phyloP scores from a whole-genome alignment of 2,797 vertebrate species.

The Megalops cyprinoides region DNA sequence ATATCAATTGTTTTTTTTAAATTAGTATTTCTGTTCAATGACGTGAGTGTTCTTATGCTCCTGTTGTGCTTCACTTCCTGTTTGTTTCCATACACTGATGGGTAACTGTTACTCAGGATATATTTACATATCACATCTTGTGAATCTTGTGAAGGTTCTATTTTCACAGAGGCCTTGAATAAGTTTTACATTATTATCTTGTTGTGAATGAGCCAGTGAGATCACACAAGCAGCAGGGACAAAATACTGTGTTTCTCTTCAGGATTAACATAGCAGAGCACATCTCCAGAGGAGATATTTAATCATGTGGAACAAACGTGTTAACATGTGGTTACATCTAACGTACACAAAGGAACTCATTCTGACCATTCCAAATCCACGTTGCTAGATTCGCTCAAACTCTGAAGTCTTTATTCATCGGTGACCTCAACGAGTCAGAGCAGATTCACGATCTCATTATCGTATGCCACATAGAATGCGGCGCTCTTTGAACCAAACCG shows the following conservation, averaged over 20 bases:
- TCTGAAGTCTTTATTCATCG: background rate
- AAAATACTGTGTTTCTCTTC: background rate
- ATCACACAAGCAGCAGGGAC: background rate
- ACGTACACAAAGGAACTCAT: background rate
- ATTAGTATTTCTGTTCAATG: background rate
- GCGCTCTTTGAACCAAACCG: background rate
- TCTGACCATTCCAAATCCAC: background rate
- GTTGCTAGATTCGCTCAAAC: background rate
- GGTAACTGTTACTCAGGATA: background rate
- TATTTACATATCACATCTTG: background rate
- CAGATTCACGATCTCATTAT: background rate
- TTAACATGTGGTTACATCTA: background rate
- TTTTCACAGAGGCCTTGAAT: background rate
- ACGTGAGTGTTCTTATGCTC: background rate
- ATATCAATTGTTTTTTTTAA: no score
- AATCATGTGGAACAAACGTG: background rate
- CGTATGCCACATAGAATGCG: background rate
- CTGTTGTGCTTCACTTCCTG: background rate
- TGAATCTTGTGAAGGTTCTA: constrained; percentile 3
- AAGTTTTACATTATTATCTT: background rate
- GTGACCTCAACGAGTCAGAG: constrained; percentile 1
- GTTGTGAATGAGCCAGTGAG: background rate
- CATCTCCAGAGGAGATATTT: background rate
- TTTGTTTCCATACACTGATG: background rate
- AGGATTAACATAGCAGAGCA: background rate